Conservation (phyloP, 2,113 vertebrate species). For the Crotalus viridis region DNA sequence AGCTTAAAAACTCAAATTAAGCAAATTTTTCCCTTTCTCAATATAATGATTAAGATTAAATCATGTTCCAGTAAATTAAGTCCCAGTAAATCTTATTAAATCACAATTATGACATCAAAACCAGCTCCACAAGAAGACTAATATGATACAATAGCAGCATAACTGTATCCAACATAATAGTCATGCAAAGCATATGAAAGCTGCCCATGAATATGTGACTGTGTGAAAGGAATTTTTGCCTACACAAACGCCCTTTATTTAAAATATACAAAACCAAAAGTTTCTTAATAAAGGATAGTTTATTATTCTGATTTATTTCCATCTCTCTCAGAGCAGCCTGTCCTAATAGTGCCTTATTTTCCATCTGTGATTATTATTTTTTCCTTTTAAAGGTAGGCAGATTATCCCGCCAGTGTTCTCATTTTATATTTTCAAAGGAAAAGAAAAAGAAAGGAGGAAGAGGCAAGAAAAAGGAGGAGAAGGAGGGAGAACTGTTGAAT, state of each 20-base stretch:
- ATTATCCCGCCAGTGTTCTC: conserved; percentile 30
- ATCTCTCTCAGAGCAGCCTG: conserved; percentile 18
- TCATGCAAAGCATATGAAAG: background rate
- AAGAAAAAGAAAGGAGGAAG: conserved; percentile 20
- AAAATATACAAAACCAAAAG: conserved; percentile 39
- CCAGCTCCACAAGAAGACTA: background rate
- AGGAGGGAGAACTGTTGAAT: conserved; percentile 41
- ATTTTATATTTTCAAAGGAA: conserved; percentile 42
- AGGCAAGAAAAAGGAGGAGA: conserved; percentile 12
- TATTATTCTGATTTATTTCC: conserved; percentile 29
- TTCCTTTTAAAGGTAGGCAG: conserved; percentile 23
- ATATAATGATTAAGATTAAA: background rate
- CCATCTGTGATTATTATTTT: conserved; percentile 38
- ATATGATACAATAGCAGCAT: background rate
- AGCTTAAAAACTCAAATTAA: background rate
- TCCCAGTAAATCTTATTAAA: background rate
- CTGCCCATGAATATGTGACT: background rate
- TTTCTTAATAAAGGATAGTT: conserved; percentile 23
- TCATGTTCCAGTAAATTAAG: background rate
- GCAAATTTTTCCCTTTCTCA: background rate
- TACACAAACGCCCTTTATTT: background rate
- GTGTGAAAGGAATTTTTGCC: conserved; percentile 2
- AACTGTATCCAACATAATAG: background rate
- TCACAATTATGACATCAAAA: background rate
- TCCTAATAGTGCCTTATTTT: conserved; percentile 38